Percentiles rank a stretch among this genome's conserved stretches.
These are phyloP conservation scores for Pteruthius melanotis DNA, from an alignment of 2,113 vertebrate genomes.

Conservation along the genomic window DNA sequence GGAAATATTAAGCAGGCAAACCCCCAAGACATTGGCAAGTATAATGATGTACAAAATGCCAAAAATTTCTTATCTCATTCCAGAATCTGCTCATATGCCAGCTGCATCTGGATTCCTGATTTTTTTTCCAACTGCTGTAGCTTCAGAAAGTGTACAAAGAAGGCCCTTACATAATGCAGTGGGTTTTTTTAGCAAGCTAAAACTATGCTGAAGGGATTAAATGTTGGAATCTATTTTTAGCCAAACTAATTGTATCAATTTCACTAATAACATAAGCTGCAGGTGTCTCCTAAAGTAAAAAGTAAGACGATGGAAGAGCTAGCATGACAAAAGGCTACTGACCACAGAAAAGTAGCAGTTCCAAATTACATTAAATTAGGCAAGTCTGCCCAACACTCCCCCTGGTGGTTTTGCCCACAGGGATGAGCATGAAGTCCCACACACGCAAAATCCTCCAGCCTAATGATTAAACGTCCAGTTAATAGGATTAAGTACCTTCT, in stretches of 20 bases:
- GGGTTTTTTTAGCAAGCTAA: neutral
- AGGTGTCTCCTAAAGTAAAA: neutral
- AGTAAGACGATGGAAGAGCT: neutral
- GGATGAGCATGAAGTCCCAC: neutral
- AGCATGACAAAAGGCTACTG: neutral
- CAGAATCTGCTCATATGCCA: neutral
- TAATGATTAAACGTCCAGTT: slow-evolving; percentile 58
- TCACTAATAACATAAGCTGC: neutral
- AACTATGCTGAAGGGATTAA: slow-evolving; percentile 16
- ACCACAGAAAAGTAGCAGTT: neutral
- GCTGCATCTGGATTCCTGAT: neutral
- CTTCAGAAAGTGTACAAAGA: neutral
- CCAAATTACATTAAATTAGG: neutral
- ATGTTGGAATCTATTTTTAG: slow-evolving; percentile 37
- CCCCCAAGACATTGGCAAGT: neutral
- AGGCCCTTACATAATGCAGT: neutral
- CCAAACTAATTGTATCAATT: neutral
- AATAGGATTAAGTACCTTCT: slow-evolving; percentile 79
- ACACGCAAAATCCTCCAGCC: neutral
- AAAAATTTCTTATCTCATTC: neutral
- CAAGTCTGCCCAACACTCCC: slow-evolving; percentile 47
- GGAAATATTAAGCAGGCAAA: neutral
- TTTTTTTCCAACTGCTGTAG: neutral
- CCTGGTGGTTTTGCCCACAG: slow-evolving; percentile 61
- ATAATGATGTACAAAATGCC: neutral